Conservation (phyloP, 2,113 vertebrate genomes). For the Thomomys bottae region DNA sequence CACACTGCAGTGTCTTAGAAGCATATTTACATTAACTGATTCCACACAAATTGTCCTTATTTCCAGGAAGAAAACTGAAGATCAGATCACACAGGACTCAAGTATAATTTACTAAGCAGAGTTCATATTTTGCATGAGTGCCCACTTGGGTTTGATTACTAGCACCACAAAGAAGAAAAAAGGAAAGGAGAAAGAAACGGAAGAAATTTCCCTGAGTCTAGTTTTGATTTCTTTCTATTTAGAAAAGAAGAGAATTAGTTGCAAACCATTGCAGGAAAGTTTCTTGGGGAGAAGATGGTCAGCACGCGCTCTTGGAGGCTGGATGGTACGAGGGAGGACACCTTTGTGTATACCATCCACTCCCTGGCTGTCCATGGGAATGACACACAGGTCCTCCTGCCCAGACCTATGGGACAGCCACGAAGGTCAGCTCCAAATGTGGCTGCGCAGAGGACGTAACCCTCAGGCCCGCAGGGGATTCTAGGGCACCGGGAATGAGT, state of each 20-base stretch:
- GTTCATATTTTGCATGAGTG: background rate
- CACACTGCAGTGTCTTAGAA: background rate
- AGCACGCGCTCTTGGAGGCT: background rate
- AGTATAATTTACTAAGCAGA: no score
- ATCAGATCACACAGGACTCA: background rate
- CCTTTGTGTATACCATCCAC: constrained; percentile 7
- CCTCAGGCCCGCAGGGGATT: background rate
- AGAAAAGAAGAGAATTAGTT: background rate
- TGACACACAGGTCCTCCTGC: background rate
- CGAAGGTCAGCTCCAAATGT: constrained; percentile 26
- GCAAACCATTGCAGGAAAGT: no score
- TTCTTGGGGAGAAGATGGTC: no score
- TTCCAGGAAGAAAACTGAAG: background rate
- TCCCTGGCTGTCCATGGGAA: background rate
- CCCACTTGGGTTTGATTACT: background rate
- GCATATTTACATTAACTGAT: background rate
- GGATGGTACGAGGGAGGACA: background rate
- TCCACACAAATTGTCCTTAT: background rate
- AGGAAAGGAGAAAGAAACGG: background rate
- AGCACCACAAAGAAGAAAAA: background rate
- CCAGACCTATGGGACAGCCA: constrained; percentile 64
- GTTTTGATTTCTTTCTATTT: background rate
- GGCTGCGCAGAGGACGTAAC: background rate
- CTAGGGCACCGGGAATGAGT: background rate
- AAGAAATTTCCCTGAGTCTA: background rate